A percentile compares a stretch with the other conserved stretches of the same genome.
Evolutionary conservation across 2,113 vertebrate genomes (phyloP).

Genomic region (Pelecanoides urinatrix): DNA sequence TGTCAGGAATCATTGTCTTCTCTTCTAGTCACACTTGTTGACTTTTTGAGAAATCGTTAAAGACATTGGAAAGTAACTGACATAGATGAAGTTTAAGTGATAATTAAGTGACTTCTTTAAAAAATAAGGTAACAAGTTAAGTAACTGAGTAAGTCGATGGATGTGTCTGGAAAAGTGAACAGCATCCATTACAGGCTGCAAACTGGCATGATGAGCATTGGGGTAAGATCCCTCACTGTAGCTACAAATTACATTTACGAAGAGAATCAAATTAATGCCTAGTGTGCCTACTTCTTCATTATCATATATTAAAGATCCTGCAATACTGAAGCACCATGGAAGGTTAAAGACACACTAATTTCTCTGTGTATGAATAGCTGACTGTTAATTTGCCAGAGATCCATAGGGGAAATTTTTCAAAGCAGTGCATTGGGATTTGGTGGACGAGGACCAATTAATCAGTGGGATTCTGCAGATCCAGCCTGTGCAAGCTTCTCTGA

Average conservation of each 20-base stretch:
- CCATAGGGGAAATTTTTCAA: not conserved
- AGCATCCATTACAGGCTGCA: not conserved
- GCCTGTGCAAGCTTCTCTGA: not conserved
- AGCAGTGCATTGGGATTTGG: not conserved
- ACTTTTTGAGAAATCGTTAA: not conserved
- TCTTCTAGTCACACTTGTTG: not conserved
- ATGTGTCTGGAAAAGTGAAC: not conserved
- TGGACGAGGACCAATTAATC: constrained; percentile 23
- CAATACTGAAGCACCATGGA: not conserved
- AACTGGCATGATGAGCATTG: not conserved
- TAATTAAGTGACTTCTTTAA: not conserved
- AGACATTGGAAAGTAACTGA: not conserved
- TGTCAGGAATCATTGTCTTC: not conserved
- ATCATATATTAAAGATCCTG: not conserved
- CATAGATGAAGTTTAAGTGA: not conserved
- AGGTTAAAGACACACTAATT: constrained; percentile 4
- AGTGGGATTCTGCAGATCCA: not conserved
- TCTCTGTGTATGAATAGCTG: not conserved
- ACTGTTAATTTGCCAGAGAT: not conserved
- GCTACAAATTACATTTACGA: not conserved
- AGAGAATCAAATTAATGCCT: not conserved
- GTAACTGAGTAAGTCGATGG: not conserved
- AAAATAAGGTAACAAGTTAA: not conserved
- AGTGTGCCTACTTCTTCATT: not conserved
- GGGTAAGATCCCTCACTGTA: not conserved